Conservation (phyloP, 2,113 vertebrate genomes). For the Rhombomys opimus region DNA sequence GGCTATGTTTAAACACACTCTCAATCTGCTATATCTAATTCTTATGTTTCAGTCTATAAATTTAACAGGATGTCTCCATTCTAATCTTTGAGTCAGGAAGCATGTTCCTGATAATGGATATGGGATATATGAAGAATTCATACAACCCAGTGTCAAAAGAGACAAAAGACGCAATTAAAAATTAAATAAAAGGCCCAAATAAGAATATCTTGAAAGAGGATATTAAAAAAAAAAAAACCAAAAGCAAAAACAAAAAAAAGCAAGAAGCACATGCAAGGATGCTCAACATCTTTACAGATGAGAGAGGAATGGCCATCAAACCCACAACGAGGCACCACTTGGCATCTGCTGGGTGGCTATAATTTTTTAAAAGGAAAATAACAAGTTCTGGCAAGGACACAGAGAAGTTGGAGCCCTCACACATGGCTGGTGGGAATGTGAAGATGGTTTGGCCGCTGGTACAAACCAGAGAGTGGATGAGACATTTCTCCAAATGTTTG, state of each 20-base stretch:
- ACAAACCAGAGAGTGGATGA: neutral
- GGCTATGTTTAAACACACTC: neutral
- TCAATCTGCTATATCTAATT: neutral
- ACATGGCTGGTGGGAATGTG: neutral
- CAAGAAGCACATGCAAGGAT: neutral
- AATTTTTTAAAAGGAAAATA: slow-evolving; percentile 29
- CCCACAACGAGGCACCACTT: neutral
- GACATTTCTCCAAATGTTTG: neutral
- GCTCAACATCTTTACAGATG: neutral
- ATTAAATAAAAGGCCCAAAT: neutral
- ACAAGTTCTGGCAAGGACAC: neutral
- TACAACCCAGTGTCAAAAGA: neutral
- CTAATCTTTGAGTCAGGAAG: neutral
- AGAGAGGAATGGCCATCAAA: neutral
- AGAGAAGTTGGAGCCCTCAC: neutral
- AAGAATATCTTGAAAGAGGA: slow-evolving; percentile 10
- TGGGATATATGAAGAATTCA: slow-evolving; percentile 26
- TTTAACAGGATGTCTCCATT: neutral
- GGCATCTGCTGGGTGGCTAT: neutral
- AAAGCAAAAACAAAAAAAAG: neutral
- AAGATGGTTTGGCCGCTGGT: neutral
- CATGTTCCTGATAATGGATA: neutral
- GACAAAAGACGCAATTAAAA: slow-evolving; percentile 14
- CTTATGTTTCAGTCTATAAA: neutral
- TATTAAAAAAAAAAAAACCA: neutral